phyloP scores from a whole-genome alignment of 2,797 vertebrate genomes.

The Ceryle rudis region DNA sequence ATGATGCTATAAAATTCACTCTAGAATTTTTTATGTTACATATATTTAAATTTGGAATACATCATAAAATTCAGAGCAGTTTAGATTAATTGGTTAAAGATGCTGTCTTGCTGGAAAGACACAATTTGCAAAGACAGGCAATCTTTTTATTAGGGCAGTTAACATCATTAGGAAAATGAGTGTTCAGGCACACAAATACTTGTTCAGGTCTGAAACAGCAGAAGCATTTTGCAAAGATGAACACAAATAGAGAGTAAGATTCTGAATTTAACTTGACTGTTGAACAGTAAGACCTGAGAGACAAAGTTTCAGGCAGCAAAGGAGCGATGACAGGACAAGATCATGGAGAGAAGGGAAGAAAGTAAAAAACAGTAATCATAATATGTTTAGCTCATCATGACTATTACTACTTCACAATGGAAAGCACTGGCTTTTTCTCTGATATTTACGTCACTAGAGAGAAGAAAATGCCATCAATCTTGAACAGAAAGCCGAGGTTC shows the following conservation, averaged over 20 bases:
- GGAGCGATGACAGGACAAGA: background rate
- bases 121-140: background rate
- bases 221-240: background rate
- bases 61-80: background rate
- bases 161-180: background rate
- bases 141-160: background rate
- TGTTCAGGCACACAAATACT: background rate
- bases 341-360: background rate
- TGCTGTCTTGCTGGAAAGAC: background rate
- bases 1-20: background rate
- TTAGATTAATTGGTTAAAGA: background rate
- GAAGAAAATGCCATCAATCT: background rate
- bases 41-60: background rate
- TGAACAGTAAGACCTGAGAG: background rate
- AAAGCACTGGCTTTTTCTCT: background rate
- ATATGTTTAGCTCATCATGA: background rate
- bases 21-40: background rate
- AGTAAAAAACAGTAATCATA: background rate
- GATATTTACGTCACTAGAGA: background rate
- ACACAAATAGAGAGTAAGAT: background rate
- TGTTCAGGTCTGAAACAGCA: background rate
- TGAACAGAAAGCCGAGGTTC: background rate
- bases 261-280: background rate
- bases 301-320: background rate
- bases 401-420: background rate